Conservation (phyloP, 2,797 vertebrate species). For the Steatocranus sp. region DNA sequence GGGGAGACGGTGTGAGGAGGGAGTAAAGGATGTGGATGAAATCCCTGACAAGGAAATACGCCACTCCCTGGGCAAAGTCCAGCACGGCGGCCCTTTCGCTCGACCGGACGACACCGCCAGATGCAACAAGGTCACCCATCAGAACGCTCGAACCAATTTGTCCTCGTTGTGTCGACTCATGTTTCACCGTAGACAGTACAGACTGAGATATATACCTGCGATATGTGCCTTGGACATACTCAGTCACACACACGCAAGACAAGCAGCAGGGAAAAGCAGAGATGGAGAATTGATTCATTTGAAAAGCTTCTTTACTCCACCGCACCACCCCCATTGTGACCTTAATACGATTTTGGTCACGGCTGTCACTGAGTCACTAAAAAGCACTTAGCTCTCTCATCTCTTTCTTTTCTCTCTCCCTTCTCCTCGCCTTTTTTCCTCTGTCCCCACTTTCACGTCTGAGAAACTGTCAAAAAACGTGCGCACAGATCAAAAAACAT, state of each 20-base stretch:
- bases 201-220: not conserved
- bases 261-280: not conserved
- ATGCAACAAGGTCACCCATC: conserved; percentile 16
- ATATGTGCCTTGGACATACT: not conserved
- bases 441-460: not conserved
- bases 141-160: conserved; percentile 20
- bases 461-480: not conserved
- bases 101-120: not conserved
- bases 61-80: conserved; percentile 3
- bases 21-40: conserved; percentile 55
- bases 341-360: conserved; percentile 68
- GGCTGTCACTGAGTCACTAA: conserved; percentile 62
- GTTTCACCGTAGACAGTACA: not conserved
- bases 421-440: not conserved
- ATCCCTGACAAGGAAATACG: conserved; percentile 43
- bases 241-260: not conserved
- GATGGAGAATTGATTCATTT: conserved; percentile 65
- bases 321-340: conserved; percentile 59
- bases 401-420: conserved; percentile 4
- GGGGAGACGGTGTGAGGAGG: conserved; percentile 49
- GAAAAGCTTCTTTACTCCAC: conserved; percentile 60
- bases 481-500: not conserved
- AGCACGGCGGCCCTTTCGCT: not conserved
- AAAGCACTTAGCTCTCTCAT: conserved; percentile 56
- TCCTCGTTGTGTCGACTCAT: not conserved